Base-by-base conservation (phyloP, 2,888 invertebrate genomes). In the Agonopterix alstromeriana region DNA sequence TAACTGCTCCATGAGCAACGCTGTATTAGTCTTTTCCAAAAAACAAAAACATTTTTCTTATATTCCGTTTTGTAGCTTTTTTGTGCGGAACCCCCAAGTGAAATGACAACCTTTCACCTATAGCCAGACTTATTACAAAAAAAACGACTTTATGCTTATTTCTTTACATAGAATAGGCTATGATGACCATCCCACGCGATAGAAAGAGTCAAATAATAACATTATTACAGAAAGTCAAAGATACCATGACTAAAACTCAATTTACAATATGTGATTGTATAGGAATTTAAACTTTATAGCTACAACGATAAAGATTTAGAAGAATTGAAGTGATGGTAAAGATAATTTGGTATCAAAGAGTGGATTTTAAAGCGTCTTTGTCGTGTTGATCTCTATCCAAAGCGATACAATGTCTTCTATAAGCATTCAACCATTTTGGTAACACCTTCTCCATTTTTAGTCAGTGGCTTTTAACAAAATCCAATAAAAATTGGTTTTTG, bases 121-220 rank as follows among this genome's bases (percentile, higher is more conserved):
- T 61, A 61, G 59, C 55, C 59, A 55, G 61, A 65, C 52, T 61
- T 61, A 61, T 65, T 63, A 63, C 63, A 65, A 72, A 64, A 69
- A 70, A 66, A 65, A 66, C 57, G 60, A 63, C 68, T 79, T 70
- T 72, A 79, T 73, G 74, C 71, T 67, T 71, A 67, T 79, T 84
- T 71, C 76, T 79, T 73, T 63, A 69, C 69, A 76, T 69, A 77
- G 75, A 82, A 82, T 81, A 70, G 79, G 63, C 73, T 71, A 75
- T 82, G 84, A 85, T 82, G 82, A 72, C 70, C 76, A 70, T 70
- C 83, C 83, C 82, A 85, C 82, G 82, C 82, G 68, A 63, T 66
- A 56, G 56, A 66, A 56, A 74, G 73, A 72, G 67, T 73, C 79
- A 71, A 84, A 85, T 81, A 79, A 81, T 84, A 85, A 82, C 83